These are phyloP conservation scores for Euthynnus affinis DNA, from an alignment of 2,797 vertebrate species.

Conservation along the genomic window DNA sequence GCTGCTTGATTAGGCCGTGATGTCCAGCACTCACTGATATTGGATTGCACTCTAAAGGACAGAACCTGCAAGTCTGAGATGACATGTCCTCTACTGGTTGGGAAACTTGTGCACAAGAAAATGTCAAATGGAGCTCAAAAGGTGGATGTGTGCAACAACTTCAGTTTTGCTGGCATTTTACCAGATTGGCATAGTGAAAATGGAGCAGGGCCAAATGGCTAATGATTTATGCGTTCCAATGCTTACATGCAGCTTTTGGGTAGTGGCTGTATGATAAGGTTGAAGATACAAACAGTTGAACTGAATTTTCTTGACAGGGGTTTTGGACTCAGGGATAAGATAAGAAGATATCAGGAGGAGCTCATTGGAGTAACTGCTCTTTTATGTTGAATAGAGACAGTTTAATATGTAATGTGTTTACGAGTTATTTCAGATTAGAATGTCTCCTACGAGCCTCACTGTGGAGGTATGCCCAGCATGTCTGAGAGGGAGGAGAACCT, in stretches of 20 bases:
- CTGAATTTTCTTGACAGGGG: neutral
- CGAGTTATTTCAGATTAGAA: conserved; percentile 26
- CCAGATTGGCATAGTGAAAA: neutral
- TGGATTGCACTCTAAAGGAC: neutral
- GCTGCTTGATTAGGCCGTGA: neutral
- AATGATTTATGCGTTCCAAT: conserved; percentile 14
- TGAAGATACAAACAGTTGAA: conserved; percentile 16
- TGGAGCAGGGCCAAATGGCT: neutral
- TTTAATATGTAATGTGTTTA: conserved; percentile 25
- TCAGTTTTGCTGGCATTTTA: no score
- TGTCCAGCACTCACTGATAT: neutral
- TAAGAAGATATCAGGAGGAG: neutral
- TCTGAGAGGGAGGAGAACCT: conserved; percentile 18
- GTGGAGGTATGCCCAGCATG: neutral
- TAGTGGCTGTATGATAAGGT: neutral
- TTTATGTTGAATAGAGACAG: conserved; percentile 19
- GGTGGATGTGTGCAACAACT: neutral
- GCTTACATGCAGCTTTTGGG: neutral
- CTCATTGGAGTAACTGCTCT: conserved; percentile 17
- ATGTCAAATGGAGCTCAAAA: neutral
- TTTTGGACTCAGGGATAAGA: neutral
- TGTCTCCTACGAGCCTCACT: conserved; percentile 21
- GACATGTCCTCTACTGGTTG: no score
- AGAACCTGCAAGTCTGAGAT: neutral
- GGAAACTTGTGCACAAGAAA: neutral